Percentiles rank a stretch among this genome's conserved stretches.
Conservation (phyloP, 2,888 invertebrate species). For the Elegia similella region DNA sequence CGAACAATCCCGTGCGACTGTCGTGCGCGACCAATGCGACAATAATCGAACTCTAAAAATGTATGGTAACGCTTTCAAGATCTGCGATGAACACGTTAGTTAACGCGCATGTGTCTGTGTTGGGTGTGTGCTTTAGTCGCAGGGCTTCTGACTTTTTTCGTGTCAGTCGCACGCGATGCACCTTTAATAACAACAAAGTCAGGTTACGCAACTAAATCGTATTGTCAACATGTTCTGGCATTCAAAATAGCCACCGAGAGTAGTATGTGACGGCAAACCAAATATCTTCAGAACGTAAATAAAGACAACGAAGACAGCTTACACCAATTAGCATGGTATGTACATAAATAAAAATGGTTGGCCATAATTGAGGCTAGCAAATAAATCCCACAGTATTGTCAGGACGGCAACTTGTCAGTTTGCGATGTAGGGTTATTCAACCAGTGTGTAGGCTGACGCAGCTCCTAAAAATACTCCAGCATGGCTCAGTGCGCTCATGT, state of each 20-base stretch:
- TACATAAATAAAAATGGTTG: neutral
- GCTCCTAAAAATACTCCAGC: slow-evolving; percentile 35
- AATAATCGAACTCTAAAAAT: too few relatives aligned
- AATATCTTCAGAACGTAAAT: neutral
- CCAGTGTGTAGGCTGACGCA: slow-evolving; percentile 47
- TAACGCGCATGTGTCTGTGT: too few relatives aligned
- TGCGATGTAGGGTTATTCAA: slow-evolving; percentile 62
- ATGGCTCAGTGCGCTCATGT: slow-evolving; percentile 31
- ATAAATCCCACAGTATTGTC: slow-evolving; percentile 21
- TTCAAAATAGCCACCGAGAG: neutral
- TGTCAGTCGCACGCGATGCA: too few relatives aligned
- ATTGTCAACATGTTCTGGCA: neutral
- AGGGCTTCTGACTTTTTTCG: too few relatives aligned
- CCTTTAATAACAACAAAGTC: neutral
- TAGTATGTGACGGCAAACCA: neutral
- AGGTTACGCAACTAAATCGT: too few relatives aligned
- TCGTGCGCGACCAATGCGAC: too few relatives aligned
- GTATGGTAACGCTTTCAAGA: too few relatives aligned
- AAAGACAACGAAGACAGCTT: neutral
- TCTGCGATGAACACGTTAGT: too few relatives aligned
- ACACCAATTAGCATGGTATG: neutral
- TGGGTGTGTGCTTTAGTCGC: too few relatives aligned
- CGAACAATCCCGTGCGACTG: too few relatives aligned
- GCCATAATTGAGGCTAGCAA: neutral
- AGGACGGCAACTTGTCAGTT: slow-evolving; percentile 24